Percentiles rank a stretch among this genome's conserved stretches.
phyloP scores from a whole-genome alignment of 2,888 invertebrate genomes.

The Tineola bisselliella region DNA sequence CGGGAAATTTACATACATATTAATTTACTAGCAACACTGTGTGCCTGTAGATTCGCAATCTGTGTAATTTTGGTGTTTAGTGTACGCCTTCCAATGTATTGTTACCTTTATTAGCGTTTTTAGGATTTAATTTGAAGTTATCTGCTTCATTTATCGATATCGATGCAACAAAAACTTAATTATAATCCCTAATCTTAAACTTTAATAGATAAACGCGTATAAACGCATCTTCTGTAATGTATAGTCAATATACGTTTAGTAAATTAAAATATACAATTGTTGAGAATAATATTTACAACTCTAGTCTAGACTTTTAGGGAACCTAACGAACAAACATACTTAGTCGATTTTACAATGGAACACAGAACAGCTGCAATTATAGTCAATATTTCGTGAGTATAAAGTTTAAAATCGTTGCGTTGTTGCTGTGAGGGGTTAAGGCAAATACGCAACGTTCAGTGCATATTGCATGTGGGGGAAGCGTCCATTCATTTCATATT shows the following conservation, averaged over 20 bases:
- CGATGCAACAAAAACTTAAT: no score
- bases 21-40: constrained; percentile 52
- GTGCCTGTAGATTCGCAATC: constrained; percentile 43
- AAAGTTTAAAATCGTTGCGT: background rate
- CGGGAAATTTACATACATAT: constrained; percentile 60
- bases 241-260: no score
- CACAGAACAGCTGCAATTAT: background rate
- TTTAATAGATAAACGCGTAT: no score
- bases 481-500: background rate
- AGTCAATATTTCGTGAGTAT: background rate
- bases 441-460: no score
- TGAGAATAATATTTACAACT: background rate
- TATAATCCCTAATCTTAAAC: no score
- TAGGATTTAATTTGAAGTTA: no score
- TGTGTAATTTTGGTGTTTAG: constrained; percentile 44
- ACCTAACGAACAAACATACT: background rate
- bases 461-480: no score
- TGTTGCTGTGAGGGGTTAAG: no score
- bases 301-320: background rate
- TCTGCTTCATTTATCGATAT: no score
- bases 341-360: background rate
- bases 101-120: no score
- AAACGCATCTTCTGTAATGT: no score
- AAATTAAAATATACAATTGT: background rate
- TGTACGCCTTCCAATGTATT: background rate